Base-by-base conservation (phyloP, 2,888 invertebrate species). In the Desoria tigrina region DNA sequence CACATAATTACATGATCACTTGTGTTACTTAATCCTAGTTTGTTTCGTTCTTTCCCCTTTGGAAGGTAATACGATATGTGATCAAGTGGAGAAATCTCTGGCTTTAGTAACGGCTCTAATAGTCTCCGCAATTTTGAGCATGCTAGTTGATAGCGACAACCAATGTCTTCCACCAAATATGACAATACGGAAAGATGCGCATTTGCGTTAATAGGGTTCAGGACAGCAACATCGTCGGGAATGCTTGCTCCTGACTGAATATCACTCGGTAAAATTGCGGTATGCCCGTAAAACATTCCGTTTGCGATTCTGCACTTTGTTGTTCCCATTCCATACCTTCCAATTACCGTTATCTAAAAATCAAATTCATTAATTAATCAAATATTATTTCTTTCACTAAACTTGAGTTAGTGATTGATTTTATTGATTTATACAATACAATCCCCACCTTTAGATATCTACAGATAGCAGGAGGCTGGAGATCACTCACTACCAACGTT, bases 241-340 rank as follows among this genome's bases (percentile, higher is more conserved):
- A 65, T 49, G n/a, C 23, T 45, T 6, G 58, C 49, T 49, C 51
- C 49, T 26, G 66, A 37, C 51, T 68, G 55, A n/a, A 68, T 45
- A 60, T 86, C 86, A 68, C 87, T 87, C 21, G 87, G 86, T 14
- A 93, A 83, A 65, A 91, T 86, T 2, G 90, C 87, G 45, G 92
- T 86, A 80, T 94, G 94, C 0, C 95, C 95, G 79, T 92, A 95
- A 81, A 94, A 95, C 81, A 89, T 89, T n/a, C 94, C 95, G 42
- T 94, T 83, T 0, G 94, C 93, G 71, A 95, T 92, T 81, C 90
- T 88, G 78, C 93, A 93, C 75, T 92, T 87, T 62, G 92, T 90
- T 0, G 92, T 89, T 26, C 92, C 89, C 90, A 93, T 92, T 53
- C 94, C 94, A 78, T 93, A 93, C 14, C 93, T 86, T 11, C 94